A percentile compares a stretch with the other conserved stretches of the same genome.
phyloP scores from a whole-genome alignment of 2,888 invertebrate species.

The Conus canariensis region DNA sequence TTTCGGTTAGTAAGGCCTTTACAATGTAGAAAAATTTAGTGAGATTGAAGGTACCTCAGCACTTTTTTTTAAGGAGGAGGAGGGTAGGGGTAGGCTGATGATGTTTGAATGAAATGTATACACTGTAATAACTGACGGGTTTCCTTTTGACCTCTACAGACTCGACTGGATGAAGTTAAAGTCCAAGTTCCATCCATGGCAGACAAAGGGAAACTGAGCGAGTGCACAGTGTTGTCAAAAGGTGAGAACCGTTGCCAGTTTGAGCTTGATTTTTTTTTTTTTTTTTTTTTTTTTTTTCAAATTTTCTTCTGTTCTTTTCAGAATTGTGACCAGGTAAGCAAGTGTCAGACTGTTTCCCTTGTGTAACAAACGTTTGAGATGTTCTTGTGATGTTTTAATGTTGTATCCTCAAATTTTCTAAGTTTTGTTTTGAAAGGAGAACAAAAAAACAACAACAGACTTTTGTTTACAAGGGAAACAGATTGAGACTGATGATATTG shows the following conservation, averaged over 20 bases:
- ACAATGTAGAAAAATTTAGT: background rate
- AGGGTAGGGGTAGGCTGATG: too few species aligned
- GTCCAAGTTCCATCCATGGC: slow-evolving; percentile 49
- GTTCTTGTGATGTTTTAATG: background rate
- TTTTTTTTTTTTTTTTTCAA: background rate
- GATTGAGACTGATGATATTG: background rate
- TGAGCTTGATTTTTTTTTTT: background rate
- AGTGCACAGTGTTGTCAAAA: slow-evolving; percentile 52
- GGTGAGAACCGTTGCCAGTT: slow-evolving; percentile 49
- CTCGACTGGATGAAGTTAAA: slow-evolving; percentile 51
- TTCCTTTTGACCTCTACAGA: slow-evolving; percentile 30
- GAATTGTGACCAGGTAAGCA: slow-evolving; percentile 36
- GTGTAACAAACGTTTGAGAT: slow-evolving; percentile 25
- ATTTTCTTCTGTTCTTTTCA: background rate
- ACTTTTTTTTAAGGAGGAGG: too few species aligned
- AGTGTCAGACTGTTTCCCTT: slow-evolving; percentile 35
- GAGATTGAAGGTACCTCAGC: background rate
- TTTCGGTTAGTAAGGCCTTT: background rate
- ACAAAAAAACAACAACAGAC: background rate
- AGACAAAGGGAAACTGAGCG: slow-evolving; percentile 54
- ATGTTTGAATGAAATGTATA: too few species aligned
- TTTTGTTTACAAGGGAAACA: slow-evolving; percentile 33
- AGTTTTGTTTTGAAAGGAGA: background rate
- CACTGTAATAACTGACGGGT: too few species aligned
- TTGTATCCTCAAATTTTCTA: background rate